These are phyloP conservation scores for Tapera naevia DNA, from an alignment of 2,797 vertebrate genomes.

Conservation along the genomic window DNA sequence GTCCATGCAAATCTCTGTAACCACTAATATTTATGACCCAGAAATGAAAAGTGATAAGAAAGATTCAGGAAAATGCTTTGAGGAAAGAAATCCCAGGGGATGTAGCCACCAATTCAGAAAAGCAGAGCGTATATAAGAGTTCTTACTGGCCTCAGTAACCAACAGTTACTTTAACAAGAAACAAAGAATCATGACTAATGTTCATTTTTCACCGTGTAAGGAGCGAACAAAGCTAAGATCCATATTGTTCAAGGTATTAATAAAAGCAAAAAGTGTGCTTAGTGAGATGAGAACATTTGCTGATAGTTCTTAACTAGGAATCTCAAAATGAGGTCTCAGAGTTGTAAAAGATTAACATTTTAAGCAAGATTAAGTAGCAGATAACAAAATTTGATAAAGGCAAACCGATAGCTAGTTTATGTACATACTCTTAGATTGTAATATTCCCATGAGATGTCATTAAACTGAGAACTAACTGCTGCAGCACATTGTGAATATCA, in stretches of 20 bases:
- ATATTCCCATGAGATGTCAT: not conserved
- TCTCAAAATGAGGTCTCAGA: not conserved
- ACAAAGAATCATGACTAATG: not conserved
- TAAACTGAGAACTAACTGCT: not conserved
- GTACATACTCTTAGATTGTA: not conserved
- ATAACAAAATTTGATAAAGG: not conserved
- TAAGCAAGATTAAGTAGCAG: not conserved
- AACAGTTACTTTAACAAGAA: not conserved
- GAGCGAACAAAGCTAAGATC: not conserved
- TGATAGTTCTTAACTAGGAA: not conserved
- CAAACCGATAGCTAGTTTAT: not conserved
- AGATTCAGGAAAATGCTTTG: not conserved
- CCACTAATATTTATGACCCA: too few species aligned
- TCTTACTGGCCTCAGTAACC: not conserved
- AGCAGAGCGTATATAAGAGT: not conserved
- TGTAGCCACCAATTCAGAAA: not conserved
- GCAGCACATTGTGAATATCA: not conserved
- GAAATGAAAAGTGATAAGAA: accelerated
- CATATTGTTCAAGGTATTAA: not conserved
- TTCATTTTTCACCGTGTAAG: not conserved
- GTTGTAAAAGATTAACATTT: not conserved
- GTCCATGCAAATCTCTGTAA: accelerated
- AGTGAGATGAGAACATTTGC: not conserved
- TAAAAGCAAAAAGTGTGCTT: not conserved
- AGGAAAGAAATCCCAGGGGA: not conserved